phyloP scores from a whole-genome alignment of 2,797 vertebrate species.

The Semotilus atromaculatus region DNA sequence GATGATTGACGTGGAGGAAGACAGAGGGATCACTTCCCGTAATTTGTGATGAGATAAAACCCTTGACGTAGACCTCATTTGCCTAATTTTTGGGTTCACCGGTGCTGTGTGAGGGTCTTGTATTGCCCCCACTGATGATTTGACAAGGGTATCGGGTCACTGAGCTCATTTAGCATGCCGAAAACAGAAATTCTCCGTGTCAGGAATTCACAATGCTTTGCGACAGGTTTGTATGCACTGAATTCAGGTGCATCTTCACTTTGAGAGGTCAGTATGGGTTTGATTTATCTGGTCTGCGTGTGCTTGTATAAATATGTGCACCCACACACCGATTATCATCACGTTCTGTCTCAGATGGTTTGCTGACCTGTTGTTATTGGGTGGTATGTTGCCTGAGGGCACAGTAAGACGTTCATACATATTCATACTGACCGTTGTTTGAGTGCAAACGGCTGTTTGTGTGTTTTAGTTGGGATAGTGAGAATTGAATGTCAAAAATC shows the following conservation, averaged over 20 bases:
- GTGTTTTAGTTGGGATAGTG: conserved; percentile 18
- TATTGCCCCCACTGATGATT: conserved; percentile 19
- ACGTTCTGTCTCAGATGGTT: conserved; percentile 16
- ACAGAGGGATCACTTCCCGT: conserved; percentile 20
- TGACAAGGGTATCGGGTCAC: conserved; percentile 25
- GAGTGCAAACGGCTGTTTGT: conserved; percentile 32
- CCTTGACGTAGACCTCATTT: neutral
- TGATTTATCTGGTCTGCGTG: neutral
- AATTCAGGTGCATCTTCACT: neutral
- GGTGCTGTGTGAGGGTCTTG: conserved; percentile 21
- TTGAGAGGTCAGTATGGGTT: conserved; percentile 11
- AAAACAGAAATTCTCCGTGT: conserved; percentile 7
- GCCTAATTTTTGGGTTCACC: conserved; percentile 10
- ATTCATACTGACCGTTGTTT: conserved; percentile 46
- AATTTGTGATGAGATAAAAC: conserved; percentile 18
- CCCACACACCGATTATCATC: conserved; percentile 29
- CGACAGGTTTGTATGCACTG: conserved; percentile 3
- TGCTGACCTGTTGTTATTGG: conserved; percentile 16
- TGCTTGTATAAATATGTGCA: conserved; percentile 20
- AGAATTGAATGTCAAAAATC: conserved; percentile 4
- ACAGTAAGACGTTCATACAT: conserved; percentile 37
- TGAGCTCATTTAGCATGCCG: conserved; percentile 13
- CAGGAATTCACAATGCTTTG: conserved; percentile 32
- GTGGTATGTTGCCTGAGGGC: conserved; percentile 5
- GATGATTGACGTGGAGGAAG: neutral